Evolutionary conservation across 2,888 invertebrate genomes (phyloP).

Genomic region (Eilema caniola): DNA sequence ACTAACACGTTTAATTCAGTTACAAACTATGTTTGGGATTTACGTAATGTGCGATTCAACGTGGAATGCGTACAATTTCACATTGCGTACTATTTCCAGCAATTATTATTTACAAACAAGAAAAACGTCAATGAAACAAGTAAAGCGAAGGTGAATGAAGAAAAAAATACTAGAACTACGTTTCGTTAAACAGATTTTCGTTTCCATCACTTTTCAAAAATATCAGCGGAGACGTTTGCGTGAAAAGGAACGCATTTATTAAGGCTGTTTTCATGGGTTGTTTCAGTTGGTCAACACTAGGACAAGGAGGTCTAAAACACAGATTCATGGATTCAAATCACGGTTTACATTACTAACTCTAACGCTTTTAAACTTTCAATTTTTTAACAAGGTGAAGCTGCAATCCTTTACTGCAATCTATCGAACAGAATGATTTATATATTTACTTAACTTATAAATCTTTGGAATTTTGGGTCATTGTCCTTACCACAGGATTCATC

Average conservation of each 20-base stretch:
- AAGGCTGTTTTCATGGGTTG: too few relatives aligned
- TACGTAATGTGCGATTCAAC: conserved; percentile 81
- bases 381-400: too few relatives aligned
- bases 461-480: neutral
- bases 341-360: neutral
- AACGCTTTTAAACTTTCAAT: too few relatives aligned
- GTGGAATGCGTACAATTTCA: conserved; percentile 83
- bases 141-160: conserved; percentile 74
- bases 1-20: conserved; percentile 70
- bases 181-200: conserved; percentile 59
- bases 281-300: too few relatives aligned
- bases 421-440: too few relatives aligned
- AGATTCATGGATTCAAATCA: neutral
- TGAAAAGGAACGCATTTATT: neutral
- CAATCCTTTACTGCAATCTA: too few relatives aligned
- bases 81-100: conserved; percentile 86
- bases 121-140: conserved; percentile 85
- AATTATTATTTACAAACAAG: conserved; percentile 86
- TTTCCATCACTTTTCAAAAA: neutral
- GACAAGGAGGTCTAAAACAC: neutral
- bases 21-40: conserved; percentile 73
- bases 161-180: conserved; percentile 64
- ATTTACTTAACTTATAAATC: too few relatives aligned
- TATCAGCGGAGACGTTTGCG: neutral
- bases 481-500: too few relatives aligned